These are phyloP conservation scores for Sisyra nigra DNA, from an alignment of 2,888 invertebrate species.

Conservation along the genomic window DNA sequence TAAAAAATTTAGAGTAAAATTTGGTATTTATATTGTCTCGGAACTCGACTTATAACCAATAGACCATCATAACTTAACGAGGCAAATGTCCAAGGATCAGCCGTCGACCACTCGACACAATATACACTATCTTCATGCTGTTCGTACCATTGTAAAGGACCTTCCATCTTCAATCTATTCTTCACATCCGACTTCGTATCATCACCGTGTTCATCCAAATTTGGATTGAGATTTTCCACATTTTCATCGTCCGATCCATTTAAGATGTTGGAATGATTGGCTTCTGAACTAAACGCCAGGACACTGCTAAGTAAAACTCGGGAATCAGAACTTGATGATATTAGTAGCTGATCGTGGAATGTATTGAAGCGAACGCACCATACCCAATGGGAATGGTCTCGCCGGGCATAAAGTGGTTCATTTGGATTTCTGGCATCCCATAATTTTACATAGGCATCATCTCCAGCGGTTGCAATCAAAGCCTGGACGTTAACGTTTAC, in stretches of 20 bases:
- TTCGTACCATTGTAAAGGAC: conserved; percentile 81
- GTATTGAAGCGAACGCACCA: conserved; percentile 92
- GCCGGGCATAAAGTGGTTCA: conserved; percentile 61
- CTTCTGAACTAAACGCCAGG: conserved; percentile 75
- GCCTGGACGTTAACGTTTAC: conserved; percentile 92
- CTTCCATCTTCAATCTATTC: conserved; percentile 36
- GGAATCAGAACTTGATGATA: conserved; percentile 91
- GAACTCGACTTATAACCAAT: conserved; percentile 82
- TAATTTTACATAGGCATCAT: conserved; percentile 87
- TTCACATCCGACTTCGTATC: not conserved
- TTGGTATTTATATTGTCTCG: conserved; percentile 87
- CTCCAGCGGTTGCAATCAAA: conserved; percentile 77
- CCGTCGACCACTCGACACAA: conserved; percentile 91
- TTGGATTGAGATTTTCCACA: conserved; percentile 11
- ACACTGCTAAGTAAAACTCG: conserved; percentile 78
- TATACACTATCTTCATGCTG: conserved; percentile 98
- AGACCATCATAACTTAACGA: conserved; percentile 95
- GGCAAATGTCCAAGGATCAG: conserved; percentile 99
- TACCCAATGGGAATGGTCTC: conserved; percentile 83
- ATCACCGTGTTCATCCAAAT: not conserved
- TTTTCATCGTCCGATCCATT: conserved; percentile 28
- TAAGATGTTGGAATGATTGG: conserved; percentile 35
- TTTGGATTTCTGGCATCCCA: conserved; percentile 85
- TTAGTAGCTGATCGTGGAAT: conserved; percentile 88
- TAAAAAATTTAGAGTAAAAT: conserved; percentile 43